phyloP scores from a whole-genome alignment of 2,797 vertebrate genomes.

The Gymnothorax javanicus region DNA sequence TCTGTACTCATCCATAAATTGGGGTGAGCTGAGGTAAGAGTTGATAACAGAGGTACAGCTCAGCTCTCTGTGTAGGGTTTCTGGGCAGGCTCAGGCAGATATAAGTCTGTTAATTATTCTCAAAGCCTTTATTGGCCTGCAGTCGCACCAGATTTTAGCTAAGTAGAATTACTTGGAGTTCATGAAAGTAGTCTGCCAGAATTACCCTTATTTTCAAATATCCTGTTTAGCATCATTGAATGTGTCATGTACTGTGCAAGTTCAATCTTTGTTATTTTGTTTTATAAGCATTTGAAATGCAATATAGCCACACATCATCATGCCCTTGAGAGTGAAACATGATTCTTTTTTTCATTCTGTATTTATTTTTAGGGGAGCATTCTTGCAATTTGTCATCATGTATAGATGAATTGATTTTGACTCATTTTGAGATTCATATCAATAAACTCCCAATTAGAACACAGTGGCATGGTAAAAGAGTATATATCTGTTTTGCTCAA shows the following conservation, averaged over 20 bases:
- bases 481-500: background rate
- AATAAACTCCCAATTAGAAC: background rate
- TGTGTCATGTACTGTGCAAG: background rate
- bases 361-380: background rate
- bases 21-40: background rate
- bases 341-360: background rate
- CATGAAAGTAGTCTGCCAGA: background rate
- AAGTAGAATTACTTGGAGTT: background rate
- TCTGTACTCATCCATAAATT: constrained; percentile 51
- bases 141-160: background rate
- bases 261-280: no score
- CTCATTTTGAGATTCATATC: background rate
- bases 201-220: background rate
- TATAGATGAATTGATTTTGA: background rate
- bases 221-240: background rate
- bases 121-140: background rate
- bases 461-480: background rate
- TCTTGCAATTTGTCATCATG: background rate
- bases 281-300: background rate
- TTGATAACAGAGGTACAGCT: background rate
- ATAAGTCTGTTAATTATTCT: constrained; percentile 3
- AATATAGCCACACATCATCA: background rate
- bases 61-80: background rate
- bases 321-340: background rate
- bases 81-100: background rate